Conservation (phyloP, 2,113 vertebrate genomes). For the Vireo altiloquus region DNA sequence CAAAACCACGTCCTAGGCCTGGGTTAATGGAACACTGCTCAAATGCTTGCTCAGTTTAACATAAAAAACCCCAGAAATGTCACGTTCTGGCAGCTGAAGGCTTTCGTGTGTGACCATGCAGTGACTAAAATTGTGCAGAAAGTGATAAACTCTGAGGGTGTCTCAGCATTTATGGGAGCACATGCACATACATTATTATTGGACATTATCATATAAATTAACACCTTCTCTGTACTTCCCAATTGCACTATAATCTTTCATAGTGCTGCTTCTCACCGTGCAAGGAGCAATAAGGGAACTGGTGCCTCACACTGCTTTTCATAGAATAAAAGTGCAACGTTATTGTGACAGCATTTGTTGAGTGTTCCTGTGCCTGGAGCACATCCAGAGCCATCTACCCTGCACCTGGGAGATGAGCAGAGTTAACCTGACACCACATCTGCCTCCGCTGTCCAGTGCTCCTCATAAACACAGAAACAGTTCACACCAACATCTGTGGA, state of each 20-base stretch:
- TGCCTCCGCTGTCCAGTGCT: background rate
- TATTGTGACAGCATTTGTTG: background rate
- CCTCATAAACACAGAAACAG: background rate
- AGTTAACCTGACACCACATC: background rate
- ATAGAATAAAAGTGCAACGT: background rate
- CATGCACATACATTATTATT: conserved; percentile 14
- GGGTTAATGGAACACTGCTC: background rate
- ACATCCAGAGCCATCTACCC: background rate
- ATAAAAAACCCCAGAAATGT: background rate
- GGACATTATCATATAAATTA: conserved; percentile 28
- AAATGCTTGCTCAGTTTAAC: background rate
- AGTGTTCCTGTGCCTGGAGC: background rate
- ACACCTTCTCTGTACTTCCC: conserved; percentile 3
- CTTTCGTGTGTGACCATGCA: background rate
- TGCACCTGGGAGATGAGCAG: background rate
- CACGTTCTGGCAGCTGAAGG: background rate
- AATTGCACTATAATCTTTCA: background rate
- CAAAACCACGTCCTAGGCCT: background rate
- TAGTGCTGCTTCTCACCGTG: background rate
- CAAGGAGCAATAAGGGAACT: background rate
- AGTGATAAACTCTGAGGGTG: background rate
- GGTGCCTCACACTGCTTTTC: background rate
- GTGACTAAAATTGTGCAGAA: background rate
- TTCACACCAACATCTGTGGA: background rate
- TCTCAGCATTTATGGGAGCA: background rate